Conservation (phyloP, 2,888 invertebrate species). For the Abrostola triplasia region DNA sequence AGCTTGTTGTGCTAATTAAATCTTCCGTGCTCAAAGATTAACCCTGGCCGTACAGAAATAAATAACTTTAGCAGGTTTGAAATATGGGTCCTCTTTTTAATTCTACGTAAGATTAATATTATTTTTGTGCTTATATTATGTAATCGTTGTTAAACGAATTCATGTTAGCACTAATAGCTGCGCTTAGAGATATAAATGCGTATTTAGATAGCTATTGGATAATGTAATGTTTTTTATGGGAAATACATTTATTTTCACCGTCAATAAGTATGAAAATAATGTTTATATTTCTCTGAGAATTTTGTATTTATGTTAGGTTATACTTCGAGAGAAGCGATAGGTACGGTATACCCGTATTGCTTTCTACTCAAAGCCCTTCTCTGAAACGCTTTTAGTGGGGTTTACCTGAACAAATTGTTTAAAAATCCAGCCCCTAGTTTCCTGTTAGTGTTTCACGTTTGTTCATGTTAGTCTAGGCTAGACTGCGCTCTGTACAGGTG, state of each 20-base stretch:
- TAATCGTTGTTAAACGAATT: no score
- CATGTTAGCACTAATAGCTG: no score
- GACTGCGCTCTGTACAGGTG: neutral
- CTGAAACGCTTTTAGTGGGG: neutral
- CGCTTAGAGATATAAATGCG: no score
- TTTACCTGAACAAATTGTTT: neutral
- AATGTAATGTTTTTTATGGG: no score
- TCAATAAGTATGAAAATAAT: no score
- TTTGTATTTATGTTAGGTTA: neutral
- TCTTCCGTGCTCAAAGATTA: conserved; percentile 6
- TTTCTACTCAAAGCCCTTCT: neutral
- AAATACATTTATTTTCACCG: no score
- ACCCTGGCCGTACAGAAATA: neutral
- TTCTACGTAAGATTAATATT: no score
- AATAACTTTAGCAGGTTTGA: neutral
- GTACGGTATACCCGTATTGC: neutral
- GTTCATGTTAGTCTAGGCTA: neutral
- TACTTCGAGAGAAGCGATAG: no score
- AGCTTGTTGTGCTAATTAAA: conserved; percentile 25
- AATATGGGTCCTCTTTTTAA: no score
- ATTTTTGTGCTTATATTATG: no score
- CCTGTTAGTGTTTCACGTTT: neutral
- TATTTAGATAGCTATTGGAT: no score
- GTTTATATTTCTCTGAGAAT: no score
- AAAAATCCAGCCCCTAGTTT: neutral